These are phyloP conservation scores for Agrochola macilenta DNA, from an alignment of 2,888 invertebrate genomes.

Conservation along the genomic window DNA sequence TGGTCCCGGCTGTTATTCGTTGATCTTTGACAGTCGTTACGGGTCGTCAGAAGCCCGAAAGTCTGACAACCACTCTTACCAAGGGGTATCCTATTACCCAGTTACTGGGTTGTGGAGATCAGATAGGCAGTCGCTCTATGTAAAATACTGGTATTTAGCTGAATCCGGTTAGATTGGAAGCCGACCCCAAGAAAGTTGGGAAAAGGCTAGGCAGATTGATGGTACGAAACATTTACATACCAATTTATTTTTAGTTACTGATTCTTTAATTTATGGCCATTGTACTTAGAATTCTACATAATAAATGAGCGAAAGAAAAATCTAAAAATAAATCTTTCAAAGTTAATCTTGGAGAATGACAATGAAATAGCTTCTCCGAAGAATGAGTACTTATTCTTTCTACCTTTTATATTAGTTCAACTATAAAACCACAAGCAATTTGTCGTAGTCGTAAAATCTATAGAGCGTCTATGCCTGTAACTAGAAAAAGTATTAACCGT, in stretches of 20 bases:
- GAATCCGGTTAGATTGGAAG: too few relatives aligned
- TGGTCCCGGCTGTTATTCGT: too few relatives aligned
- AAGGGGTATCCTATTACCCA: too few relatives aligned
- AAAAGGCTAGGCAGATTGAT: too few relatives aligned
- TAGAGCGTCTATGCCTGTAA: neutral
- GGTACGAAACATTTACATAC: neutral
- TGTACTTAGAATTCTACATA: neutral
- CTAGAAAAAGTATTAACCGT: slow-evolving; percentile 8
- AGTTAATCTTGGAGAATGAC: neutral
- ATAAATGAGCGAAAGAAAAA: neutral
- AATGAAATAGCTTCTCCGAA: slow-evolving; percentile 24
- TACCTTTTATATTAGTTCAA: slow-evolving; percentile 1
- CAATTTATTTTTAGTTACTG: neutral
- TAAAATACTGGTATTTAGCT: too few relatives aligned
- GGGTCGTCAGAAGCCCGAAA: too few relatives aligned
- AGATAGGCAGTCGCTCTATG: too few relatives aligned
- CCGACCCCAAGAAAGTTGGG: too few relatives aligned
- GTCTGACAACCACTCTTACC: too few relatives aligned
- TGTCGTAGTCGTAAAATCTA: slow-evolving; percentile 54
- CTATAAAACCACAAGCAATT: slow-evolving; percentile 52
- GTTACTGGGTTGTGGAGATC: too few relatives aligned
- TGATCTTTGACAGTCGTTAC: too few relatives aligned
- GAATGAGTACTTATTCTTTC: neutral
- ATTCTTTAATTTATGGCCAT: neutral
- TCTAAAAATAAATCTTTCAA: neutral